Evolutionary conservation across 2,888 invertebrate species (phyloP).

Genomic region (Acanthoscelides obtectus): DNA sequence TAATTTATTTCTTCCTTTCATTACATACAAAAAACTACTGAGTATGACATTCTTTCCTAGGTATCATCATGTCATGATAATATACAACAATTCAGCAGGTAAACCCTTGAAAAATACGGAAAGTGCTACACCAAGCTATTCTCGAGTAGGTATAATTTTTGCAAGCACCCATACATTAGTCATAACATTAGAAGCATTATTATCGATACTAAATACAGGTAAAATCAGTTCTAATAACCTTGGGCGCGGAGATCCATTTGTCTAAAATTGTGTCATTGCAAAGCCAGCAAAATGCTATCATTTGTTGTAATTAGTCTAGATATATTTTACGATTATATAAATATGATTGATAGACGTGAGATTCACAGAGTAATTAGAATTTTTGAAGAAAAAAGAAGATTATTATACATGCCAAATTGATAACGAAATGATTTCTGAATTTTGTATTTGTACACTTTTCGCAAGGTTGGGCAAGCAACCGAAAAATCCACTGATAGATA

Average conservation of each 20-base stretch:
- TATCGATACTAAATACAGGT: constrained; percentile 11
- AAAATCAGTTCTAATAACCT: constrained; percentile 13
- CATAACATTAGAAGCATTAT: constrained; percentile 15
- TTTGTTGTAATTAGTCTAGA: neutral
- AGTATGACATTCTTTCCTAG: too few relatives aligned
- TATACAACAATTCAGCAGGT: too few relatives aligned
- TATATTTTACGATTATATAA: neutral
- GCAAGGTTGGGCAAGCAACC: too few relatives aligned
- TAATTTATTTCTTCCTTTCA: too few relatives aligned
- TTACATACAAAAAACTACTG: too few relatives aligned
- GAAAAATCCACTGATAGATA: too few relatives aligned
- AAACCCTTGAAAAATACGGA: neutral
- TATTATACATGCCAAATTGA: too few relatives aligned
- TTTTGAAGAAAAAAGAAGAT: neutral
- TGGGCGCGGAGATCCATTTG: constrained; percentile 5
- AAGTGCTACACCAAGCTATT: neutral
- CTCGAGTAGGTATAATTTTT: constrained; percentile 2
- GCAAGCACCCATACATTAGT: constrained; percentile 9
- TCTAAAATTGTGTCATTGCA: constrained; percentile 2
- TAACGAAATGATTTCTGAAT: too few relatives aligned
- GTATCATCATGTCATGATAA: too few relatives aligned
- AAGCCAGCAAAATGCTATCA: neutral
- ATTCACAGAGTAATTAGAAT: neutral
- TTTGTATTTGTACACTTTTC: too few relatives aligned
- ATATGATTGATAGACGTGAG: neutral